A percentile compares a stretch with the other conserved stretches of the same genome.
Conservation (phyloP, 2,797 vertebrate genomes). For the Sebastes vulpes region DNA sequence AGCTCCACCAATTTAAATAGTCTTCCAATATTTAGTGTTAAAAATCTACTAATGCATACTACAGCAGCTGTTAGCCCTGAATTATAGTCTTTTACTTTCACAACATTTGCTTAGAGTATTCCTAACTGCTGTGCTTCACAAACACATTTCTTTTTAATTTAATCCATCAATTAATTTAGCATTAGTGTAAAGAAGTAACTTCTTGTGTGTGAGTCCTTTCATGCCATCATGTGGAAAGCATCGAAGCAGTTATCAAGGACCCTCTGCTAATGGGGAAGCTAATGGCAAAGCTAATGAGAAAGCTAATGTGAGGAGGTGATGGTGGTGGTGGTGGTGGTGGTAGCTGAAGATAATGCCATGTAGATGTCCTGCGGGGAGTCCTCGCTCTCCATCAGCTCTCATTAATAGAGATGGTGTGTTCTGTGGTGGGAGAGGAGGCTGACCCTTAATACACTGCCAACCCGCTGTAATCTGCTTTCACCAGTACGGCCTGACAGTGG, state of each 20-base stretch:
- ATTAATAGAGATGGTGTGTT: conserved; percentile 56
- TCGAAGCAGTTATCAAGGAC: conserved; percentile 32
- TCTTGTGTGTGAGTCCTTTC: neutral
- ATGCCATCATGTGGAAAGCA: conserved; percentile 1
- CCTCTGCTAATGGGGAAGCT: conserved; percentile 42
- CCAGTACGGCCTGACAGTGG: conserved; percentile 34
- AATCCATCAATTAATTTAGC: conserved; percentile 14
- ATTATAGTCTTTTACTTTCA: conserved; percentile 10
- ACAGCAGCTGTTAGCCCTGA: conserved; percentile 12
- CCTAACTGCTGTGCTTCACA: neutral
- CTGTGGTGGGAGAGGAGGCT: conserved; percentile 51
- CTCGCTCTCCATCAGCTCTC: conserved; percentile 56
- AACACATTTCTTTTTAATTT: conserved; percentile 22
- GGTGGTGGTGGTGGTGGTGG: conserved; percentile 23
- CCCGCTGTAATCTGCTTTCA: conserved; percentile 41
- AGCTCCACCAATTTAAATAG: neutral
- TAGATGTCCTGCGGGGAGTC: conserved; percentile 51
- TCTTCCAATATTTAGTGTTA: conserved; percentile 2
- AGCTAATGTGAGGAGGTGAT: conserved; percentile 44
- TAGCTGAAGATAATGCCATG: conserved; percentile 45
- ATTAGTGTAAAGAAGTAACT: neutral
- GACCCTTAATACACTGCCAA: conserved; percentile 54
- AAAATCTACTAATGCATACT: conserved; percentile 7
- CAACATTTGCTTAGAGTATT: neutral
- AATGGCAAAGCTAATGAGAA: conserved; percentile 64